Conservation (phyloP, 2,113 vertebrate species). For the Australoheros scitulus region DNA sequence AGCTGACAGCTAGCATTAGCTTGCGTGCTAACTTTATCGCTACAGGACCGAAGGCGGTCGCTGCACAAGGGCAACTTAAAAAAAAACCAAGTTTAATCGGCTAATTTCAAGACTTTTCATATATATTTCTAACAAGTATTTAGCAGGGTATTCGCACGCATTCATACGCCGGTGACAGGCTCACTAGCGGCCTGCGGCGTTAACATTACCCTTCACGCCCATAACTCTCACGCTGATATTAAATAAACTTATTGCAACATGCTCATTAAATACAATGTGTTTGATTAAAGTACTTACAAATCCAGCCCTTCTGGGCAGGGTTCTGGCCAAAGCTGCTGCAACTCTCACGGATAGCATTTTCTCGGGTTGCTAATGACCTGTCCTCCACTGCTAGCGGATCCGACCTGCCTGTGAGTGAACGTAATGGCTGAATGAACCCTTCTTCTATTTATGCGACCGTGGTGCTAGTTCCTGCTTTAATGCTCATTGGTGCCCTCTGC, state of each 20-base stretch:
- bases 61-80: constrained; percentile 46
- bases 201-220: constrained; percentile 64
- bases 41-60: background rate
- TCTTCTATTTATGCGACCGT: constrained; percentile 63
- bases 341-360: constrained; percentile 92
- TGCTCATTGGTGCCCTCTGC: constrained; percentile 31
- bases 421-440: constrained; percentile 77
- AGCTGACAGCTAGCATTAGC: constrained; percentile 58
- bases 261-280: background rate
- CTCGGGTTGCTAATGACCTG: constrained; percentile 61
- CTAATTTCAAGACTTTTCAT: fast-evolving
- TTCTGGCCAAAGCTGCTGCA: constrained; percentile 86
- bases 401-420: constrained; percentile 56
- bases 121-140: fast-evolving
- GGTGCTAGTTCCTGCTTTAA: background rate
- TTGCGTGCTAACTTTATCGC: constrained; percentile 26
- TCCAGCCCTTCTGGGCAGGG: constrained; percentile 86
- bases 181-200: constrained; percentile 54
- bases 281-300: constrained; percentile 81
- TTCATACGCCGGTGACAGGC: background rate
- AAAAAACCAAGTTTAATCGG: background rate
- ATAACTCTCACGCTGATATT: constrained; percentile 13
- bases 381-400: constrained; percentile 69
- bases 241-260: background rate
- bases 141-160: too few relatives aligned